These are phyloP conservation scores for Dryobota labecula DNA, from an alignment of 2,888 invertebrate genomes.

Conservation along the genomic window DNA sequence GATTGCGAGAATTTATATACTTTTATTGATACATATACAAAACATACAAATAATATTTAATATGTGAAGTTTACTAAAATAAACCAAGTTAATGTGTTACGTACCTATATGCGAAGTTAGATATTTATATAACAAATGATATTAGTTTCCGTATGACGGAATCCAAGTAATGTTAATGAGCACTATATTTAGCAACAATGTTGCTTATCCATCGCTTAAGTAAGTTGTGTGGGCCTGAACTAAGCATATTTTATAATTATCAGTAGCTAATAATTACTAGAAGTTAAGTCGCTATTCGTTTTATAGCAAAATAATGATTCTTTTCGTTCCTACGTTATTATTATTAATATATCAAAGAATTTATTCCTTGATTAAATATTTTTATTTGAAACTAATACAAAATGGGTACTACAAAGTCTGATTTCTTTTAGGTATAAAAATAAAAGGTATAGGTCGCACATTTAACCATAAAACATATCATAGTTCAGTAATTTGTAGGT, in stretches of 20 bases:
- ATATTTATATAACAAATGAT: slow-evolving; percentile 1
- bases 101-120: neutral
- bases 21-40: too few species aligned
- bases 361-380: neutral
- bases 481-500: neutral
- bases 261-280: slow-evolving; percentile 1
- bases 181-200: slow-evolving; percentile 29
- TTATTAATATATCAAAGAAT: neutral
- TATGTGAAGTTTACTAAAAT: neutral
- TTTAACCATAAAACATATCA: neutral
- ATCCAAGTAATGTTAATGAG: slow-evolving; percentile 25
- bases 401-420: neutral
- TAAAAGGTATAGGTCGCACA: neutral
- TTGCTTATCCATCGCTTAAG: slow-evolving; percentile 10
- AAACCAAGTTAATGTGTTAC: neutral
- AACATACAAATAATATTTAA: slow-evolving; percentile 7
- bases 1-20: too few species aligned
- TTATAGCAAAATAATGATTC: slow-evolving; percentile 33
- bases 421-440: neutral
- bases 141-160: slow-evolving; percentile 9
- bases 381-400: neutral
- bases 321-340: neutral
- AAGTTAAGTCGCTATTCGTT: slow-evolving; percentile 12
- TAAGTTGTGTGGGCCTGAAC: neutral
- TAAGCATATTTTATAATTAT: slow-evolving; percentile 1